phyloP scores from a whole-genome alignment of 2,888 invertebrate species.

The Tetramorium bicarinatum region DNA sequence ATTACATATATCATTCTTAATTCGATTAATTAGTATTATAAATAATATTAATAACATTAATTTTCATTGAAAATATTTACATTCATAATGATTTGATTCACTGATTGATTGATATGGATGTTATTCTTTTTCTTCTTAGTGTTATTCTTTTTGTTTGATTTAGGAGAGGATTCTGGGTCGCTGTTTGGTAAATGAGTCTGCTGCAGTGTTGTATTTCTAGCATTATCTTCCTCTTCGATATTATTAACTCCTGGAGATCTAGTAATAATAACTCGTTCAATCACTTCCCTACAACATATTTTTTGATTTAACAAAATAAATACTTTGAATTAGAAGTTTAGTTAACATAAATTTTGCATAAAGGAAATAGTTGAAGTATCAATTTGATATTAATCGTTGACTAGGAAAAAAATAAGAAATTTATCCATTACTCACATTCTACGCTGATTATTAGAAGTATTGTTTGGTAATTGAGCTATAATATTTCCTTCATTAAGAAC shows the following conservation, averaged over 20 bases:
- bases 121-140: background rate
- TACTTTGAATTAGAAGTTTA: background rate
- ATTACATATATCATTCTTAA: no score
- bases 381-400: background rate
- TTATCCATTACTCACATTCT: background rate
- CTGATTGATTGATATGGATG: background rate
- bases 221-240: background rate
- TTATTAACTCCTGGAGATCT: background rate
- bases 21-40: background rate
- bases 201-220: background rate
- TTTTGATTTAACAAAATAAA: background rate
- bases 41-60: background rate
- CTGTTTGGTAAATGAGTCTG: background rate
- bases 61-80: background rate
- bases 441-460: background rate
- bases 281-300: background rate
- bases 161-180: background rate
- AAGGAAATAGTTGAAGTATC: background rate
- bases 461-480: background rate
- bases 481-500: background rate
- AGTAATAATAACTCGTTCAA: background rate
- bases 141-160: background rate
- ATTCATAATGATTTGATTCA: background rate
- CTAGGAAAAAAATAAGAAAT: background rate
- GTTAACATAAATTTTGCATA: background rate